These are phyloP conservation scores for Dipodomys merriami DNA, from an alignment of 2,113 vertebrate species.

Conservation along the genomic window DNA sequence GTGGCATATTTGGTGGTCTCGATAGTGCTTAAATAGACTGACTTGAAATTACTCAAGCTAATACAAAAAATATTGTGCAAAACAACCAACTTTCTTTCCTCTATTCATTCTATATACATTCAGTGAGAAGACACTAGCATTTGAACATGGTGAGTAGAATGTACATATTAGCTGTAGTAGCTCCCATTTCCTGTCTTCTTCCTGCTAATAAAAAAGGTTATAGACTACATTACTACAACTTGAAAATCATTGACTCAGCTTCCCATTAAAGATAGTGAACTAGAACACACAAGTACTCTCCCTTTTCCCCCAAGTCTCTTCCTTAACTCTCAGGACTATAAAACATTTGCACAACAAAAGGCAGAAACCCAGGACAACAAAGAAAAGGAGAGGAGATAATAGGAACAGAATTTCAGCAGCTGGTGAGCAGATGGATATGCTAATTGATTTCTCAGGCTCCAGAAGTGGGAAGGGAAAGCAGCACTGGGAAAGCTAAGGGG, in stretches of 20 bases:
- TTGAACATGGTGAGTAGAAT: background rate
- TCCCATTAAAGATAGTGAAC: constrained; percentile 32
- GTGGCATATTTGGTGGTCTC: background rate
- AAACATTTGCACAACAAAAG: constrained; percentile 65
- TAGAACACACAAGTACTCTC: constrained; percentile 17
- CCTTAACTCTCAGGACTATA: constrained; percentile 55
- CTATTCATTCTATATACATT: background rate
- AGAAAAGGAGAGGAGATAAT: constrained; percentile 59
- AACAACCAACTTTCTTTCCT: background rate
- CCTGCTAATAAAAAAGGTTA: background rate
- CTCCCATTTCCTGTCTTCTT: background rate
- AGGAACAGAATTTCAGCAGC: constrained; percentile 61
- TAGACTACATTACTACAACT: constrained; percentile 17
- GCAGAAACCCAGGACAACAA: constrained; percentile 62
- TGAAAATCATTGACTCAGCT: constrained; percentile 1
- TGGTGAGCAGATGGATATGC: constrained; percentile 72
- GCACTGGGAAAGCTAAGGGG: constrained; percentile 48
- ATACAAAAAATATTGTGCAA: background rate
- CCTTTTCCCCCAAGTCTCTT: constrained; percentile 39
- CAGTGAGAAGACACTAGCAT: background rate
- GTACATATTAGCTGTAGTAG: background rate
- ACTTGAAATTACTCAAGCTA: constrained; percentile 12
- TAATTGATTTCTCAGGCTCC: constrained; percentile 62
- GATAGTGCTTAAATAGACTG: background rate
- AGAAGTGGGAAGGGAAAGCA: constrained; percentile 51